phyloP scores from a whole-genome alignment of 2,888 invertebrate species.

The Drosophila affinis region DNA sequence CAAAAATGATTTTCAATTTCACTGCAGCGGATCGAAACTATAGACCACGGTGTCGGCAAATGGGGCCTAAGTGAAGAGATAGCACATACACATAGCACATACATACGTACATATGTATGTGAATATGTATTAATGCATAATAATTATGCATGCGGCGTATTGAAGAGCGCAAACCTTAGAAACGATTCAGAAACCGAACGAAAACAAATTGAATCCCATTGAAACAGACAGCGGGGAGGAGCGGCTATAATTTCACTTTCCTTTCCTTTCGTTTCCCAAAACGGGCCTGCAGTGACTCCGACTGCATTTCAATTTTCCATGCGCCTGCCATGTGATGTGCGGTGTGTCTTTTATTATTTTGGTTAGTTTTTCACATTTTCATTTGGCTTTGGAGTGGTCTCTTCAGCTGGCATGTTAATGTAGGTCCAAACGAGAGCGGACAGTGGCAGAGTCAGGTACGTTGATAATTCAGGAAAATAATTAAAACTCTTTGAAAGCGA shows the following conservation, averaged over 20 bases:
- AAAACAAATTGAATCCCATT: constrained; percentile 65
- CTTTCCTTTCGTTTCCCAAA: constrained; percentile 60
- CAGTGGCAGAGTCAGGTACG: constrained; percentile 35
- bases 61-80: constrained; percentile 22
- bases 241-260: constrained; percentile 66
- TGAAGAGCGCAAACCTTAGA: constrained; percentile 67
- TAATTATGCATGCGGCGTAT: constrained; percentile 75
- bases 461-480: constrained; percentile 47
- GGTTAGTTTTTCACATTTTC: constrained; percentile 47
- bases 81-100: constrained; percentile 1
- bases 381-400: constrained; percentile 58
- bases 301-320: constrained; percentile 73
- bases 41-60: constrained; percentile 61
- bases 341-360: background rate
- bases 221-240: constrained; percentile 9
- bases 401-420: constrained; percentile 66
- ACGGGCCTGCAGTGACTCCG: constrained; percentile 20
- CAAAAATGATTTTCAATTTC: constrained; percentile 75
- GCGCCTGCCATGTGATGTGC: constrained; percentile 52
- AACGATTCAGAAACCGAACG: constrained; percentile 60
- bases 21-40: constrained; percentile 49
- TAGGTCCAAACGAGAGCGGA: constrained; percentile 45
- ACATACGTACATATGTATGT: background rate
- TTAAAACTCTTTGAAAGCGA: constrained; percentile 57
- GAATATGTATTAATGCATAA: constrained; percentile 42